Percentiles rank a stretch among this genome's conserved stretches.
phyloP scores from a whole-genome alignment of 2,113 vertebrate genomes.

The Lampris incognitus region DNA sequence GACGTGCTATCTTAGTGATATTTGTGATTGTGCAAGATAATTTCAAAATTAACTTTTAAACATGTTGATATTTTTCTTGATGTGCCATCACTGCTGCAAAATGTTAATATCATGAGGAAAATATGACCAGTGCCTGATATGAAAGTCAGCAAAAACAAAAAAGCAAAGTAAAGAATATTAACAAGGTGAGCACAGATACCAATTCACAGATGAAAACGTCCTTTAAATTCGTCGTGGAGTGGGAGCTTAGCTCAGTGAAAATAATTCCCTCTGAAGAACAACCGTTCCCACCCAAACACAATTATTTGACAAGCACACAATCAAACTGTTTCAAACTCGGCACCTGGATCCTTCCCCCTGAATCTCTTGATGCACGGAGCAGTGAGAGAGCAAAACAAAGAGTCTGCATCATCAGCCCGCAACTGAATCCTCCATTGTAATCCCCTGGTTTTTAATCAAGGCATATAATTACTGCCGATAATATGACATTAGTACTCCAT shows the following conservation, averaged over 20 bases:
- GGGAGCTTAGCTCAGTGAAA: slow-evolving; percentile 25
- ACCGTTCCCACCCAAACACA: slow-evolving; percentile 64
- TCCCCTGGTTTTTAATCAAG: slow-evolving; percentile 77
- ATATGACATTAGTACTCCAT: slow-evolving; percentile 65
- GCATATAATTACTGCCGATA: slow-evolving; percentile 73
- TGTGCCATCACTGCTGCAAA: background rate
- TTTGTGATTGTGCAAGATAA: background rate
- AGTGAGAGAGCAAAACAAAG: slow-evolving; percentile 55
- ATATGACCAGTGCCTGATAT: background rate
- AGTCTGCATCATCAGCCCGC: slow-evolving; percentile 47
- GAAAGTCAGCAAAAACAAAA: slow-evolving; percentile 25
- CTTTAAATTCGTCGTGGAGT: background rate
- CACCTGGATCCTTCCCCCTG: slow-evolving; percentile 68
- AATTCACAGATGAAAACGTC: background rate
- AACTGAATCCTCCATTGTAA: slow-evolving; percentile 72
- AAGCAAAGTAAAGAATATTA: slow-evolving; percentile 27
- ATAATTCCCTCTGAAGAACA: slow-evolving; percentile 53
- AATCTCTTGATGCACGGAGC: slow-evolving; percentile 44
- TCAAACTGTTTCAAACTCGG: slow-evolving; percentile 56
- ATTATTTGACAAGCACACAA: slow-evolving; percentile 73
- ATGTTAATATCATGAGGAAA: background rate
- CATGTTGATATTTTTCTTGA: background rate
- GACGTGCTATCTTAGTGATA: background rate
- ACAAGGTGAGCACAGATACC: background rate
- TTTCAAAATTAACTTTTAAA: background rate